Evolutionary conservation across 2,888 invertebrate genomes (phyloP).

Genomic region (Temnothorax unifasciatus): DNA sequence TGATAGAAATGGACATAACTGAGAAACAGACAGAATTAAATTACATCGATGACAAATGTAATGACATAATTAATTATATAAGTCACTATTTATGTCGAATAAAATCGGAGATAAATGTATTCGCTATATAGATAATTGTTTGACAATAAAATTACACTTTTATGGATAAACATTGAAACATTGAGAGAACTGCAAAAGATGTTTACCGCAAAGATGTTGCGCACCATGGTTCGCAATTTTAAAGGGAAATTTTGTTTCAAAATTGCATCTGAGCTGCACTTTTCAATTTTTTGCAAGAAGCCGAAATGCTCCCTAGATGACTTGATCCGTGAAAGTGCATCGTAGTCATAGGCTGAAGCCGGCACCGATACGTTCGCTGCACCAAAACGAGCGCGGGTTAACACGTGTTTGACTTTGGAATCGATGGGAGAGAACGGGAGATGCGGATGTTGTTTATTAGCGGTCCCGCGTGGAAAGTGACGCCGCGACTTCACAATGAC

Average conservation of each 20-base stretch:
- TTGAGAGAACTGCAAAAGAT: neutral
- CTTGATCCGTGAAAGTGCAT: constrained; percentile 39
- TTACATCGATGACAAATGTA: neutral
- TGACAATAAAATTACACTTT: neutral
- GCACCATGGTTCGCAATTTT: neutral
- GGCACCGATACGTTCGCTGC: constrained; percentile 32
- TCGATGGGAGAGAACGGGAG: constrained; percentile 68
- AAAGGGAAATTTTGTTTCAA: constrained; percentile 2
- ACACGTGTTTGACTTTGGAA: constrained; percentile 63
- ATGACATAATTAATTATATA: neutral
- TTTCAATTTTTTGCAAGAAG: constrained; percentile 13
- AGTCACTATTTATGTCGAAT: neutral
- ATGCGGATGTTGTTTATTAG: constrained; percentile 80
- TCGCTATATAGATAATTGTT: neutral
- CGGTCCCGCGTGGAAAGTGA: constrained; percentile 68
- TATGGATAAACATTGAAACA: neutral
- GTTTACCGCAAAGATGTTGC: neutral
- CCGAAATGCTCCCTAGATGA: constrained; percentile 25
- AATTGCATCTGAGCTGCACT: constrained; percentile 8
- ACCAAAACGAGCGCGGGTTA: constrained; percentile 53
- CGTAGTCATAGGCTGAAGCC: constrained; percentile 38
- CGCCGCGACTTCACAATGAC: constrained; percentile 61
- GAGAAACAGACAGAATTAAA: neutral
- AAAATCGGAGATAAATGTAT: neutral
- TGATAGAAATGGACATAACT: too few relatives aligned